Conservation (phyloP, 1,140 invertebrate genomes). For the Pseudomyrmex pallidus region DNA sequence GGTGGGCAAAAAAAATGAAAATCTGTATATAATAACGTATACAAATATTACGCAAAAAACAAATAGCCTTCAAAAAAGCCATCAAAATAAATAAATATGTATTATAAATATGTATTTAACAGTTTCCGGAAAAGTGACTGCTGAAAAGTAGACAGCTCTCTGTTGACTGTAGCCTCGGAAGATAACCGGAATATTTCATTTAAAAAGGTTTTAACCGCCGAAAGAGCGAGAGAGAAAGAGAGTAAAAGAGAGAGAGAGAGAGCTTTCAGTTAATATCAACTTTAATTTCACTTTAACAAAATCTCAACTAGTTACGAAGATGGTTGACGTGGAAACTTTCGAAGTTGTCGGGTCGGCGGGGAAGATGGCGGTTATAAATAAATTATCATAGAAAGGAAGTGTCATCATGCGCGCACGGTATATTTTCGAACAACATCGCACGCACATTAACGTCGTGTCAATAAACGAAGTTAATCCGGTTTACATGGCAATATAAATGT, state of each 20-base stretch:
- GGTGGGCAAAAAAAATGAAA: neutral
- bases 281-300: slow-evolving; percentile 22
- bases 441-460: neutral
- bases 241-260: neutral
- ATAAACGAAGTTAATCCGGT: neutral
- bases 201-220: neutral
- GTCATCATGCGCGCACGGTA: neutral
- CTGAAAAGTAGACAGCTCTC: neutral
- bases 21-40: neutral
- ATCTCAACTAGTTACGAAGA: slow-evolving; percentile 28
- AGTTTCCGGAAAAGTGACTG: neutral
- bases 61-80: neutral
- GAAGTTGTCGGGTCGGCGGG: neutral
- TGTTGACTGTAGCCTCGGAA: neutral
- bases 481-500: neutral
- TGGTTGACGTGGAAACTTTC: slow-evolving; percentile 1
- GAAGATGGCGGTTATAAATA: slow-evolving; percentile 24
- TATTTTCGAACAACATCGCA: slow-evolving; percentile 13
- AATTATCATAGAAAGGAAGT: neutral
- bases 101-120: neutral
- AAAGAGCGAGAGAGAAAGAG: too few species aligned
- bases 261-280: slow-evolving; percentile 17
- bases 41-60: neutral
- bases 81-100: neutral
- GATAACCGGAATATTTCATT: neutral